A percentile compares a stretch with the other conserved stretches of the same genome.
phyloP scores from a whole-genome alignment of 2,797 vertebrate species.

The Jordanella pulchra region DNA sequence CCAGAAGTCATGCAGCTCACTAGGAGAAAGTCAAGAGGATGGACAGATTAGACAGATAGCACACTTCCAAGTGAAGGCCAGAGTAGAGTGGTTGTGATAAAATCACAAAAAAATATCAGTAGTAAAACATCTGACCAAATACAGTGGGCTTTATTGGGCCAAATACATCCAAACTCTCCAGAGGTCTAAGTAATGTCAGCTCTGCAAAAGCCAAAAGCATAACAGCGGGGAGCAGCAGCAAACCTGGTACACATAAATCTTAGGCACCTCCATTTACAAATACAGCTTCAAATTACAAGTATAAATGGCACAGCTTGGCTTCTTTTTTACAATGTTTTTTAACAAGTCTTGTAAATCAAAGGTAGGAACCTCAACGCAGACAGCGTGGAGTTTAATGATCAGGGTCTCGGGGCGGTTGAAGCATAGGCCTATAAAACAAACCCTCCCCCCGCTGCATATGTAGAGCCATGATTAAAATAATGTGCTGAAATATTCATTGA shows the following conservation, averaged over 20 bases:
- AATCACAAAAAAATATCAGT: slow-evolving; percentile 51
- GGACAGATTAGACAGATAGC: slow-evolving; percentile 45
- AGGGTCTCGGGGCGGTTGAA: slow-evolving; percentile 84
- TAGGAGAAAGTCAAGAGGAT: slow-evolving; percentile 67
- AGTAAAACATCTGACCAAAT: slow-evolving; percentile 44
- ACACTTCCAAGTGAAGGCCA: slow-evolving; percentile 36
- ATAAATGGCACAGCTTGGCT: slow-evolving; percentile 91
- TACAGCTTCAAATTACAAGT: slow-evolving; percentile 92
- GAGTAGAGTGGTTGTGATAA: slow-evolving; percentile 45
- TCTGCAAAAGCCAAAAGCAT: slow-evolving; percentile 64
- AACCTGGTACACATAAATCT: slow-evolving; percentile 87
- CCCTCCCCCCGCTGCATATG: slow-evolving; percentile 81
- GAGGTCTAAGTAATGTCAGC: slow-evolving; percentile 57
- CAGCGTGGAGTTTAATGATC: slow-evolving; percentile 93
- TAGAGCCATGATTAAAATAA: slow-evolving; percentile 98
- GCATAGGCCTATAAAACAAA: slow-evolving; percentile 90
- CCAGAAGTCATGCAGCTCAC: slow-evolving; percentile 97
- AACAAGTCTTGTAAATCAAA: slow-evolving; percentile 98
- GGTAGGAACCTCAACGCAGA: slow-evolving; percentile 86
- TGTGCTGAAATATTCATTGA: slow-evolving; percentile 99
- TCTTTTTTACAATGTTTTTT: slow-evolving; percentile 91
- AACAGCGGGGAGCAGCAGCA: slow-evolving; percentile 69
- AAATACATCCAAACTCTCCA: slow-evolving; percentile 45
- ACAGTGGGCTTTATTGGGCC: slow-evolving; percentile 53
- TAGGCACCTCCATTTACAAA: slow-evolving; percentile 88